Percentiles rank a stretch among this genome's conserved stretches.
These are phyloP conservation scores for Lamprologus tigripictilis DNA, from an alignment of 2,113 vertebrate genomes.

Conservation along the genomic window DNA sequence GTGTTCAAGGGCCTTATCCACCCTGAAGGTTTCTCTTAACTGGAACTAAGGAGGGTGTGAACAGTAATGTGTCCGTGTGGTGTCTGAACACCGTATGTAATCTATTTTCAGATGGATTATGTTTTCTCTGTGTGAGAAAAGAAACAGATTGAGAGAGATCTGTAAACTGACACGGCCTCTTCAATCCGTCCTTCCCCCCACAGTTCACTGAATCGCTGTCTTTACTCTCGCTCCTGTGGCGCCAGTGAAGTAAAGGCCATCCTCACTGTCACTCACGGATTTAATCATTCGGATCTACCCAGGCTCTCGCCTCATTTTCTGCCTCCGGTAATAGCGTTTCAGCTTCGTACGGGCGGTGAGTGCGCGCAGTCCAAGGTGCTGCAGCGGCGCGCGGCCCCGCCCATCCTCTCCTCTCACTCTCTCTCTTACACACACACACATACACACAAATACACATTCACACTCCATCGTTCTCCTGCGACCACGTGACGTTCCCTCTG, in stretches of 20 bases:
- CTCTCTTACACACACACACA: background rate
- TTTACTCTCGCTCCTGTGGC: background rate
- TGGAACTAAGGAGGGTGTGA: background rate
- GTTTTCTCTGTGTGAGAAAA: background rate
- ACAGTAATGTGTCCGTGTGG: background rate
- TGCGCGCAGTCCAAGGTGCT: conserved; percentile 59
- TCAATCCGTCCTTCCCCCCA: background rate
- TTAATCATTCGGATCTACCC: conserved; percentile 36
- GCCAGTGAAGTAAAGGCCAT: conserved; percentile 8
- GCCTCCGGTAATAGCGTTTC: conserved; percentile 47
- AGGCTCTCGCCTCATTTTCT: conserved; percentile 33
- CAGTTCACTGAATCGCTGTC: background rate
- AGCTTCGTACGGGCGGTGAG: conserved; percentile 18
- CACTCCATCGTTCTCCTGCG: background rate
- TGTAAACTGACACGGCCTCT: background rate
- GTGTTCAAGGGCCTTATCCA: background rate
- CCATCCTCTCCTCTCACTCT: conserved; percentile 7
- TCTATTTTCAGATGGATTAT: background rate
- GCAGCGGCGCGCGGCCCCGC: conserved; percentile 62
- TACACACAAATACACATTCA: background rate
- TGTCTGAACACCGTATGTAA: background rate
- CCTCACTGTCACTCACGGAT: conserved; percentile 27
- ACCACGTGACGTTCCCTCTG: conserved; percentile 56
- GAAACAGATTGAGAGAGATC: background rate
- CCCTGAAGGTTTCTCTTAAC: background rate